Evolutionary conservation across 2,113 vertebrate genomes (phyloP).

Genomic region (Brachyistius frenatus): DNA sequence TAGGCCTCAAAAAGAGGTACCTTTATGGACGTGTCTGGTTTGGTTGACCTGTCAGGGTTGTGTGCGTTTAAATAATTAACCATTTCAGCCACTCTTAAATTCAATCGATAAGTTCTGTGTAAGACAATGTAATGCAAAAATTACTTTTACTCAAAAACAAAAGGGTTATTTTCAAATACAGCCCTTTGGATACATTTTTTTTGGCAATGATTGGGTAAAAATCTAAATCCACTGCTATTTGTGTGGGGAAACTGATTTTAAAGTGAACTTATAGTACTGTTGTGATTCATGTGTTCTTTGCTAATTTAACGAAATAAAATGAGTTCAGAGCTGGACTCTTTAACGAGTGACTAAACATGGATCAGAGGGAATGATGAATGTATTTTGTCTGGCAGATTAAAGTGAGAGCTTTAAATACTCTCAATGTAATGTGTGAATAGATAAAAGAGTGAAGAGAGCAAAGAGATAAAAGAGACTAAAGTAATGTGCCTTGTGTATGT

Average conservation of each 20-base stretch:
- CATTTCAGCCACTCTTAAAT: not conserved
- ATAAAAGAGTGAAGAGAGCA: not conserved
- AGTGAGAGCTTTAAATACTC: conserved; percentile 15
- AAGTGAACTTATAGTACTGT: not conserved
- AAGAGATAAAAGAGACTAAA: conserved; percentile 2
- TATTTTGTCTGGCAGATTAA: conserved; percentile 29
- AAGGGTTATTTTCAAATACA: conserved; percentile 8
- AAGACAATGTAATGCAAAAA: conserved; percentile 10
- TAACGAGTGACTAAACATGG: conserved; percentile 11
- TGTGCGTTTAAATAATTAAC: too few relatives aligned
- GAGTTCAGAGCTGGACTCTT: not conserved
- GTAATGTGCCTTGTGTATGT: not conserved
- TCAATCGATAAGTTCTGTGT: not conserved
- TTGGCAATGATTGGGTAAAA: not conserved
- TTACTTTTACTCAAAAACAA: not conserved
- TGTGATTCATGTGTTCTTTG: not conserved
- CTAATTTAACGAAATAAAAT: conserved; percentile 4
- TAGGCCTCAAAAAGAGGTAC: too few relatives aligned
- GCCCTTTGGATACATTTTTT: not conserved
- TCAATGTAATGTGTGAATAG: conserved; percentile 8
- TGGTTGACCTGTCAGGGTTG: too few relatives aligned
- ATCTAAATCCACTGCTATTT: not conserved
- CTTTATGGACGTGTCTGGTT: too few relatives aligned
- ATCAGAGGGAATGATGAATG: conserved; percentile 28
- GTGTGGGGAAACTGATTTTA: not conserved